Conservation (phyloP, 2,113 vertebrate genomes). For the Xiphorhynchus elegans region DNA sequence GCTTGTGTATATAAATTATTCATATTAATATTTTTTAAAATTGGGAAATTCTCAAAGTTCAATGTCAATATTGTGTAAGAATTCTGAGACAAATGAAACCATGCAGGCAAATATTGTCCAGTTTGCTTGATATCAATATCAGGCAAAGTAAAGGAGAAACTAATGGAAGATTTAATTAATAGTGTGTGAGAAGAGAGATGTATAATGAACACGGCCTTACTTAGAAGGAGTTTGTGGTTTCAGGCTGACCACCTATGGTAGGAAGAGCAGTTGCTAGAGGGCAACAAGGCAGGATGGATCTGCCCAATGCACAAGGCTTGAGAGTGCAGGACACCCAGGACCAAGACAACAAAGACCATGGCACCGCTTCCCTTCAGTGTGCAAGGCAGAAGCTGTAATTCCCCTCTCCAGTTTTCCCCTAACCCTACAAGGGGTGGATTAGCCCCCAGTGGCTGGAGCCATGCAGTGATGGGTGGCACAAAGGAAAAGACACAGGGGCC, state of each 20-base stretch:
- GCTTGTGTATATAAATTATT: background rate
- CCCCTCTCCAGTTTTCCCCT: background rate
- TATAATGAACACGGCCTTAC: background rate
- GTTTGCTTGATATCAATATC: background rate
- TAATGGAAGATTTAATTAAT: background rate
- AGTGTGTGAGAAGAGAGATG: background rate
- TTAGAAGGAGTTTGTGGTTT: background rate
- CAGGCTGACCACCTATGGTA: background rate
- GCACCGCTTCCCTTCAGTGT: accelerated
- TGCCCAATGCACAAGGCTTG: accelerated
- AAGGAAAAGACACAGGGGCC: background rate
- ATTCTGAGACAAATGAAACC: background rate
- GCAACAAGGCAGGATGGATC: background rate
- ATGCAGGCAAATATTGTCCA: background rate
- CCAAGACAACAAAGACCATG: background rate
- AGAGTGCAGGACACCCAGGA: background rate
- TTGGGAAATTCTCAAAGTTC: background rate
- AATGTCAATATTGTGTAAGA: background rate
- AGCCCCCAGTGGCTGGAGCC: accelerated
- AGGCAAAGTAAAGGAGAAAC: background rate
- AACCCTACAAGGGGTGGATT: accelerated
- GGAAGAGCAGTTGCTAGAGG: accelerated
- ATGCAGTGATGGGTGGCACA: accelerated
- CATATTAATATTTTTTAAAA: background rate
- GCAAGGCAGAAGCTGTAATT: background rate